Conservation (phyloP, 2,888 invertebrate genomes). For the Drosophila paracracens region DNA sequence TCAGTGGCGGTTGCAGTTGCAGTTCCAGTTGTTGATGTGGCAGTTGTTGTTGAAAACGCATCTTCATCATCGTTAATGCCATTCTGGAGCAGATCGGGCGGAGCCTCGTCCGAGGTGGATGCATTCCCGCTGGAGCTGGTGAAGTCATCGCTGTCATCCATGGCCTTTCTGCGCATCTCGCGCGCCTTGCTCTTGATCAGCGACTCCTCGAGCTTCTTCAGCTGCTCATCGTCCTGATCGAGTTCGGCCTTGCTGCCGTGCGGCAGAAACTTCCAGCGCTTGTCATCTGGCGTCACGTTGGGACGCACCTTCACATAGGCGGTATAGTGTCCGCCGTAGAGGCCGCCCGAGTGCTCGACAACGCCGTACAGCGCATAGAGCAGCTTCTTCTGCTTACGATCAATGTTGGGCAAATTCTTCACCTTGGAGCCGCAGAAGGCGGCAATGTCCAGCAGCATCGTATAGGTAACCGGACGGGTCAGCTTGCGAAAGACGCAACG, state of each 20-base stretch:
- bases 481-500: constrained; percentile 92
- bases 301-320: constrained; percentile 96
- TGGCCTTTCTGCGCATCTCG: constrained; percentile 81
- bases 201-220: constrained; percentile 84
- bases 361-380: constrained; percentile 97
- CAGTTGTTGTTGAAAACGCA: background rate
- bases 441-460: constrained; percentile 93
- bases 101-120: constrained; percentile 57
- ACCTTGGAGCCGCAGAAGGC: constrained; percentile 93
- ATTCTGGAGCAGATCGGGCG: constrained; percentile 26
- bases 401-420: constrained; percentile 87
- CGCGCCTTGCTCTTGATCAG: constrained; percentile 83
- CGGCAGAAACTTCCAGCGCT: constrained; percentile 91
- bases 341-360: constrained; percentile 96
- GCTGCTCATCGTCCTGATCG: constrained; percentile 86
- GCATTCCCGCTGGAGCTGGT: constrained; percentile 86
- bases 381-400: constrained; percentile 88
- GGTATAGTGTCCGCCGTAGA: constrained; percentile 94
- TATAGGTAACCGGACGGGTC: constrained; percentile 94
- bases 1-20: background rate
- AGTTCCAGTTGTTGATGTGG: constrained; percentile 30
- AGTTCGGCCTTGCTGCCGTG: constrained; percentile 86
- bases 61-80: constrained; percentile 19
- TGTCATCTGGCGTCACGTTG: constrained; percentile 87
- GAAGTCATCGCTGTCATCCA: constrained; percentile 86